Evolutionary conservation across 1,140 invertebrate species (phyloP).

Genomic region (Drosophila sp.): DNA sequence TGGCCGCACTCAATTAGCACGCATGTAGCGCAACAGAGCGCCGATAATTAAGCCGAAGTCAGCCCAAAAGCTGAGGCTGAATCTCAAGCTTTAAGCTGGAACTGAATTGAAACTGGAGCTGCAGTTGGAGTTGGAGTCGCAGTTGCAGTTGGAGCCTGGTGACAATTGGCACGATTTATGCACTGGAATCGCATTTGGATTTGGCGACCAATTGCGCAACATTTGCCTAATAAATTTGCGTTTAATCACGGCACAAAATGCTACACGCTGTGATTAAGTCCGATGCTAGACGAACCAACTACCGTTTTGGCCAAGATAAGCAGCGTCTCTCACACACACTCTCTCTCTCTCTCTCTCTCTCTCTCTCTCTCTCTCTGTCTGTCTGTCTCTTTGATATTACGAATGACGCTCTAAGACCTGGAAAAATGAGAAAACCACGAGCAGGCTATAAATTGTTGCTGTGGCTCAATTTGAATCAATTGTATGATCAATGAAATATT

Average conservation of each 20-base stretch:
- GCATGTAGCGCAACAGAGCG: constrained; percentile 72
- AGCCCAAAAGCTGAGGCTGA: constrained; percentile 13
- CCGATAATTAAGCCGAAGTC: constrained; percentile 71
- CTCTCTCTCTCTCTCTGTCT: neutral
- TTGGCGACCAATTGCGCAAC: constrained; percentile 61
- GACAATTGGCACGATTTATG: constrained; percentile 81
- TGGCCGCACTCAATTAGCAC: constrained; percentile 74
- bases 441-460: constrained; percentile 19
- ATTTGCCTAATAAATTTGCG: constrained; percentile 73
- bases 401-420: constrained; percentile 6
- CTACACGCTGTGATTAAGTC: constrained; percentile 68
- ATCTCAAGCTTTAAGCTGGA: constrained; percentile 2
- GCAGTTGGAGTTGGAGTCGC: neutral
- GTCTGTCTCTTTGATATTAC: neutral
- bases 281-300: constrained; percentile 30
- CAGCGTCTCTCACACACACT: neutral
- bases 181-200: constrained; percentile 7
- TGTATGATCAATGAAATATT: neutral
- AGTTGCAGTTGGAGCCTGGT: constrained; percentile 48
- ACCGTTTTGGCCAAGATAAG: constrained; percentile 50
- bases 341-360: neutral
- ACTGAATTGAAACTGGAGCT: neutral
- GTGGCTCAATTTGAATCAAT: neutral
- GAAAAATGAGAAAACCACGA: constrained; percentile 15
- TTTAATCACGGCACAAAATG: constrained; percentile 72